Evolutionary conservation across 2,797 vertebrate species (phyloP).

Genomic region (Trichosurus vulpecula): DNA sequence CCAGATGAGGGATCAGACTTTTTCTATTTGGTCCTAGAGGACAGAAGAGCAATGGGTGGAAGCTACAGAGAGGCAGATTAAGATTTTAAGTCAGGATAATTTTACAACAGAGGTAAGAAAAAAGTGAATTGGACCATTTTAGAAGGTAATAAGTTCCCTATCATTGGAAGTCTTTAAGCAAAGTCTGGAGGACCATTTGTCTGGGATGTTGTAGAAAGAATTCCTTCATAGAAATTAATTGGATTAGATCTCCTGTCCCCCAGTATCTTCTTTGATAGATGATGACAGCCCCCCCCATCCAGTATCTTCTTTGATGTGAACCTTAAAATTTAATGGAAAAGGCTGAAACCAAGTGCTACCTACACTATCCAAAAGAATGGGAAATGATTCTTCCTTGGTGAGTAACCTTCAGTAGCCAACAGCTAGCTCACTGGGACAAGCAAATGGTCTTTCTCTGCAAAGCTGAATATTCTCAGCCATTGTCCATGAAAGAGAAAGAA

Average conservation of each 20-base stretch:
- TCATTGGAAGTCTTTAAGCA: not conserved
- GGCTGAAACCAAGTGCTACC: not conserved
- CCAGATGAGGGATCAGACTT: not conserved
- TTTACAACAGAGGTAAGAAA: not conserved
- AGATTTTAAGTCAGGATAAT: not conserved
- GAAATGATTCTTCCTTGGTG: not conserved
- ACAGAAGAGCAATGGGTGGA: not conserved
- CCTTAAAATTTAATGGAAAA: constrained; percentile 6
- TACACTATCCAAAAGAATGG: not conserved
- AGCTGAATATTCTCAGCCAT: not conserved
- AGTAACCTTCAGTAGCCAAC: not conserved
- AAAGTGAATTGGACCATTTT: not conserved
- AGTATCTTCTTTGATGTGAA: constrained; percentile 9
- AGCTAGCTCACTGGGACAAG: not conserved
- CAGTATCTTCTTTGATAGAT: constrained; percentile 15
- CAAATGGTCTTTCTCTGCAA: not conserved
- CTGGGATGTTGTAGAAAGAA: not conserved
- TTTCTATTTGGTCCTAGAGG: not conserved
- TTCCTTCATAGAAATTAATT: not conserved
- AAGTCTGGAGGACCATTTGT: not conserved
- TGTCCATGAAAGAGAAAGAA: not conserved
- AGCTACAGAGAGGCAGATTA: not conserved
- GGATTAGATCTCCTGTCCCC: not conserved
- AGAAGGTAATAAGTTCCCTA: not conserved
- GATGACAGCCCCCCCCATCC: not conserved